A percentile compares a stretch with the other conserved stretches of the same genome.
These are phyloP conservation scores for Oenanthe melanoleuca DNA, from an alignment of 2,113 vertebrate genomes.

Conservation along the genomic window DNA sequence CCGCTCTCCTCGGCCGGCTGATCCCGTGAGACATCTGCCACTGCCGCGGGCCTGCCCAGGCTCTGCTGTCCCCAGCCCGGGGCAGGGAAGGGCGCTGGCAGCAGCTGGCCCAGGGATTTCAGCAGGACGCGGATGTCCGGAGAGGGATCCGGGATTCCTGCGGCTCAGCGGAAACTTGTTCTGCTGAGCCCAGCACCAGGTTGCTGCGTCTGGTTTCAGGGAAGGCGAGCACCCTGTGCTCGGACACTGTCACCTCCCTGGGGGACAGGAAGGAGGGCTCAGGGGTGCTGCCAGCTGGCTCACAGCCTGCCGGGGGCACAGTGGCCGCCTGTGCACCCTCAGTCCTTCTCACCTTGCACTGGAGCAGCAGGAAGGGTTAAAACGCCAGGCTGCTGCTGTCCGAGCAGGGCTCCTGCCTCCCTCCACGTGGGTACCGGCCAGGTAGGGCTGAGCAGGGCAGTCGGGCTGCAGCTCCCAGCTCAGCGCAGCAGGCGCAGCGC, in stretches of 20 bases:
- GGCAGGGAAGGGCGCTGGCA: neutral
- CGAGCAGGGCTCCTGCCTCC: slow-evolving; percentile 3
- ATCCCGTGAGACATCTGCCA: neutral
- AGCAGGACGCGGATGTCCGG: neutral
- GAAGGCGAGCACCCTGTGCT: neutral
- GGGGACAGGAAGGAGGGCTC: neutral
- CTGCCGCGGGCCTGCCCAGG: neutral
- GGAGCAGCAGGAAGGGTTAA: slow-evolving; percentile 28
- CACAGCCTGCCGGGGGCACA: neutral
- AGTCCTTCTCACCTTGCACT: neutral
- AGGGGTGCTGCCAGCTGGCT: neutral
- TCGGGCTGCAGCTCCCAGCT: slow-evolving; percentile 35
- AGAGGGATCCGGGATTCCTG: neutral
- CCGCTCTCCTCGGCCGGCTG: neutral
- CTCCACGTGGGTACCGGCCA: neutral
- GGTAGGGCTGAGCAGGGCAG: slow-evolving; percentile 20
- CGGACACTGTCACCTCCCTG: neutral
- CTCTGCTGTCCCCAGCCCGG: neutral
- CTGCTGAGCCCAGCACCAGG: slow-evolving; percentile 6
- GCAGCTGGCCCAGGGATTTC: neutral
- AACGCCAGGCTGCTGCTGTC: neutral
- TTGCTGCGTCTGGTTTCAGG: neutral
- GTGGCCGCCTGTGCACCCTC: neutral
- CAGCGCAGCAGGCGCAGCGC: slow-evolving; percentile 18
- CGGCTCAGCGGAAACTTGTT: neutral